Evolutionary conservation across 2,113 vertebrate species (phyloP), one percentile per base, ranked within the genome.

Genomic region (Gila orcuttii): DNA sequence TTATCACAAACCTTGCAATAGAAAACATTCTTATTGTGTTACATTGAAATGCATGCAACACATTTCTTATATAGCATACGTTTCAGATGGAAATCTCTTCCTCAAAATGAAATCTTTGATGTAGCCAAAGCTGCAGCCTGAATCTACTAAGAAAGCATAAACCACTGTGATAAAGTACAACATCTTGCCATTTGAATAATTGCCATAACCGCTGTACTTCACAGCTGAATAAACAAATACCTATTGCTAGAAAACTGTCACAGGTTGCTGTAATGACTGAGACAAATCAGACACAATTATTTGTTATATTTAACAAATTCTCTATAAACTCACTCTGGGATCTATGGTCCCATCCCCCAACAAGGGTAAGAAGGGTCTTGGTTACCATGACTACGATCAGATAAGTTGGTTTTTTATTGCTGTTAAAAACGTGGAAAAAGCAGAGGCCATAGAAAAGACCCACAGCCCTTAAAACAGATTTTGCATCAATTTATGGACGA

Each of bases 141-240:
- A 82, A 68, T 82, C 39, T 33, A 66, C 13, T 47, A 42, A 66
- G 47, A 81, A 82, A 19, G 7, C 45, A 82, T 81, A 19, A 62
- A 60, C 55, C 31, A n/a, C 55, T 28, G 23, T 64, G 25, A 31
- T 15, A 77, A 77, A 77, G 7, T 12, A 50, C 45, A 50, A 25
- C 23, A 19, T 28, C 47, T 17, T 52, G 47, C 25, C 45, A 11
- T 79, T 62, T 62, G 23, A 79, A 42, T 57, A 62, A 78, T 2
- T 62, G 23, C 23, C 33, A 60, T 60, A n/a, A 8, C 4, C 33
- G 39, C 12, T 79, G 10, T 33, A 12, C 42, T 11, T 42, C 36
- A n/a, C 21, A 36, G 15, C 33, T 31, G 50, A 78, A 60, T 8
- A 79, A 59, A 45, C 12, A 79, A 39, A 45, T 45, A 52, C n/a